Percentiles rank a stretch among this genome's conserved stretches.
Evolutionary conservation across 2,113 vertebrate genomes (phyloP).

Genomic region (Psittacara wagleri): DNA sequence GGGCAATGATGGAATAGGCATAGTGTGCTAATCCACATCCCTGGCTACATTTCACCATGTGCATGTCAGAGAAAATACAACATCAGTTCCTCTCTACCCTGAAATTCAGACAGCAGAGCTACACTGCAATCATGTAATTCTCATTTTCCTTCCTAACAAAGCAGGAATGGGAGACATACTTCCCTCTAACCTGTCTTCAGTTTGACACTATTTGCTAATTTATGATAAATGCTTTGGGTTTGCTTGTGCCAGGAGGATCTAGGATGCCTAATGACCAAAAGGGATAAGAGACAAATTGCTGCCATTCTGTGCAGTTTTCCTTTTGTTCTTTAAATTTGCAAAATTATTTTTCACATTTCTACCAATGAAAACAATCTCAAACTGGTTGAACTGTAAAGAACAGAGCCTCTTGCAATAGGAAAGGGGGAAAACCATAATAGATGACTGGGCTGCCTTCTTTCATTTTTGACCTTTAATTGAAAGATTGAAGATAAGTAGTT

Average conservation of each 20-base stretch:
- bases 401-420: constrained; percentile 23
- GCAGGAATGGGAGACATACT: neutral
- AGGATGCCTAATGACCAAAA: neutral
- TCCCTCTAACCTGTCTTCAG: neutral
- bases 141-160: neutral
- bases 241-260: neutral
- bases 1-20: neutral
- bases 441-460: constrained; percentile 54
- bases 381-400: constrained; percentile 18
- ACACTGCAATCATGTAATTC: neutral
- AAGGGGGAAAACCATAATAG: constrained; percentile 42
- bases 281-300: neutral
- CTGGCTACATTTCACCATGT: neutral
- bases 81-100: neutral
- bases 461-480: constrained; percentile 84
- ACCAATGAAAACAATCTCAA: constrained; percentile 33
- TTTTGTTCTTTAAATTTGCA: constrained; percentile 34
- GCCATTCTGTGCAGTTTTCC: neutral
- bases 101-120: neutral
- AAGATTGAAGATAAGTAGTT: constrained; percentile 81
- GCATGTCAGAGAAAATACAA: neutral
- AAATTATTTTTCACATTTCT: constrained; percentile 50
- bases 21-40: neutral
- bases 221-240: neutral
- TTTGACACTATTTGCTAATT: neutral